Evolutionary conservation across 2,888 invertebrate genomes (phyloP), one percentile per base, ranked within the genome.

Genomic region (Papilio demoleus): DNA sequence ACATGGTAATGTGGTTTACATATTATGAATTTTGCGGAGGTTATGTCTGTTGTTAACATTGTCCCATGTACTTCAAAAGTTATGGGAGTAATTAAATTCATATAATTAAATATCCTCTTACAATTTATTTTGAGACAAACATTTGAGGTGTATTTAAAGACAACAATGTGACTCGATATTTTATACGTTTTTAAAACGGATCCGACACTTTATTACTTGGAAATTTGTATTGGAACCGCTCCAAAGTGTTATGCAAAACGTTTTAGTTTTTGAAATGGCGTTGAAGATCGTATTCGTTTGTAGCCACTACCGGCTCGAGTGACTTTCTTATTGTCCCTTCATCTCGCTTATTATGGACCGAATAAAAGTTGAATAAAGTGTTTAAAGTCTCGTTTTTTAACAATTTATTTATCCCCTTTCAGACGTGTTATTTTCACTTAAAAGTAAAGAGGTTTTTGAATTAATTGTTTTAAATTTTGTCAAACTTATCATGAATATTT

Each of bases 191-290:
- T 64, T 59, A 68, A 68, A 68, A 58, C 67, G 36, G 68, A 68
- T 36, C 38, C 31, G 68, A 64, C 58, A 64, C 64, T 50, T 68
- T 64, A 68, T 68, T 64, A 64, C 68, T 47, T 64, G 14, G 31
- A 59, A 64, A 64, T 64, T 68, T 68, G 64, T 68, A 59, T 68
- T 68, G 68, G 68, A 68, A 36, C 59, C 9, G 31, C 3, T 68
- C 68, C 68, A 68, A 68, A 68, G 68, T 68, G 64, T 64, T 68
- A 68, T 64, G 63, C 47, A 64, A 59, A 64, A 63, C 19, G 45
- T 53, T 68, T 58, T 47, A 47, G 31, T 59, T 60, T 50, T 64
- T 38, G 31, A 53, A 63, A 63, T 36, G 19, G 31, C 11, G 62
- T 62, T 62, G 62, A 62, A 62, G 24, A 62, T 47, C 34, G 50